Conservation (phyloP, 2,113 vertebrate species). For the Psettodes erumei region DNA sequence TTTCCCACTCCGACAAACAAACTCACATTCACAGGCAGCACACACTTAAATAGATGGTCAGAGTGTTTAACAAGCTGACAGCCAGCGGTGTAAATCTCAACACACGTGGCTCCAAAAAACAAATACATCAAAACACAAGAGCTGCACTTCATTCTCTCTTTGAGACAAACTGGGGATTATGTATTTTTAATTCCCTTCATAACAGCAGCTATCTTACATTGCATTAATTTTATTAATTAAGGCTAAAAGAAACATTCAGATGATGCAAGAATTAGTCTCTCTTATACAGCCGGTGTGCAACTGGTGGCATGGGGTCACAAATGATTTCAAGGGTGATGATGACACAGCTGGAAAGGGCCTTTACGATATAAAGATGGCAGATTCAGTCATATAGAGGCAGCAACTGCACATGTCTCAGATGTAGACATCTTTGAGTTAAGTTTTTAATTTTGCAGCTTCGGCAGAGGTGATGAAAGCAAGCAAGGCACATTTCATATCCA, state of each 20-base stretch:
- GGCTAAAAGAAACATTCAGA: no score
- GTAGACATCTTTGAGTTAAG: background rate
- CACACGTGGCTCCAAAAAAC: background rate
- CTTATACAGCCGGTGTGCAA: no score
- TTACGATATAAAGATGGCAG: background rate
- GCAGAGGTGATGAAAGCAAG: constrained; percentile 32
- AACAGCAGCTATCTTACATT: no score
- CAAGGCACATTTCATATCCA: constrained; percentile 36
- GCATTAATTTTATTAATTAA: no score
- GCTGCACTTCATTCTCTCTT: background rate
- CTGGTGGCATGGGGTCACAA: no score
- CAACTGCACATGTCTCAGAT: background rate
- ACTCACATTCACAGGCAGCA: background rate
- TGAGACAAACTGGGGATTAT: no score
- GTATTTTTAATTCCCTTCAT: background rate
- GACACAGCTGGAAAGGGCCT: no score
- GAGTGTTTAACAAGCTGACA: constrained; percentile 1
- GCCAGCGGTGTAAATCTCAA: constrained; percentile 25
- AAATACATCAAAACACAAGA: background rate
- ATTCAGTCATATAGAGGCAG: no score
- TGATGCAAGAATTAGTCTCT: no score
- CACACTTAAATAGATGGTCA: background rate
- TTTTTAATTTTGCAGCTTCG: constrained; percentile 18
- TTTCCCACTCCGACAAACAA: constrained; percentile 5
- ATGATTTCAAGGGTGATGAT: no score